Conservation (phyloP, 1,140 invertebrate species). For the Subanguina moxae region DNA sequence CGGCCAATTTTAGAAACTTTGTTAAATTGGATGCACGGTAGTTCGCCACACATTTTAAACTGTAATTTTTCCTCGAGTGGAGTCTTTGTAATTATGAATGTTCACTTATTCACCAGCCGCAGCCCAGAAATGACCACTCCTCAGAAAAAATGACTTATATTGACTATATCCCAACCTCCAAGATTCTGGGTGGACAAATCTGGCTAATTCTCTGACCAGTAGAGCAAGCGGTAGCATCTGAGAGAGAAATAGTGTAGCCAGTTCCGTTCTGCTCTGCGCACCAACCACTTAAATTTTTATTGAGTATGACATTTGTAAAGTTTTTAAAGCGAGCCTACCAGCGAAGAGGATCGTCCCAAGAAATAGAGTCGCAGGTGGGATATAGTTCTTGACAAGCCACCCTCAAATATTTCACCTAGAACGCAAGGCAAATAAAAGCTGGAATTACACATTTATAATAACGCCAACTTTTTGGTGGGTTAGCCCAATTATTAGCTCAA, state of each 20-base stretch:
- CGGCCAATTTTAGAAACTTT: too few relatives aligned
- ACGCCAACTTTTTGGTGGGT: too few relatives aligned
- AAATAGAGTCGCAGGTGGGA: constrained; percentile 1
- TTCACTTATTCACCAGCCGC: too few relatives aligned
- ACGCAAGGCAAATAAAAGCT: too few relatives aligned
- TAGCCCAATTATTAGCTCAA: too few relatives aligned
- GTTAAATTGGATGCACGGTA: too few relatives aligned
- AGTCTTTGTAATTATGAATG: too few relatives aligned
- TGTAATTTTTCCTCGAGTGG: too few relatives aligned
- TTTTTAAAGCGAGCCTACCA: neutral
- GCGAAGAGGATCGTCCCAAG: constrained; percentile 12
- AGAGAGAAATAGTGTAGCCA: constrained; percentile 3
- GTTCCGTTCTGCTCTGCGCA: constrained; percentile 4
- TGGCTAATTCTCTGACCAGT: constrained; percentile 4
- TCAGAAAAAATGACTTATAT: neutral
- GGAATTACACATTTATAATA: too few relatives aligned
- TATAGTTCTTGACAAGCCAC: constrained; percentile 1
- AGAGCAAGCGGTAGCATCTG: neutral
- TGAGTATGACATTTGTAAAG: neutral
- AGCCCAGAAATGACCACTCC: too few relatives aligned
- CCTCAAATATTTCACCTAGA: constrained; percentile 5
- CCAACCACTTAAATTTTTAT: constrained; percentile 7
- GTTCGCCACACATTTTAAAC: too few relatives aligned
- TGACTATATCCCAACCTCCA: neutral
- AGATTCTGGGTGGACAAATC: constrained; percentile 6